Conservation (phyloP, 1,140 invertebrate species). For the Bactericera cockerelli region DNA sequence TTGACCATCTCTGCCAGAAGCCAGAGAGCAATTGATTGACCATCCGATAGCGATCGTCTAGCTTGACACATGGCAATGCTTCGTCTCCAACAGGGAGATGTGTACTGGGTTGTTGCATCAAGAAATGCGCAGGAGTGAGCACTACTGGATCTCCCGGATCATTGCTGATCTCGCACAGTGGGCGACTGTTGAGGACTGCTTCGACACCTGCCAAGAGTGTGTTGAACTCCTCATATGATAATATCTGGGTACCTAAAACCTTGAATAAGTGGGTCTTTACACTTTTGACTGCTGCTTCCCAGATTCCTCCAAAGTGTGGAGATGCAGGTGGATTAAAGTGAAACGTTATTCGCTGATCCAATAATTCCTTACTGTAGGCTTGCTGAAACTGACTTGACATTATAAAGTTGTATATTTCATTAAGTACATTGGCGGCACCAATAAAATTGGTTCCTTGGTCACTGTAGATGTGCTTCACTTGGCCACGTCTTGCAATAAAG, state of each 20-base stretch:
- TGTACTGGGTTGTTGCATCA: constrained; percentile 18
- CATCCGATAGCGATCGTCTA: background rate
- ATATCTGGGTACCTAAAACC: constrained; percentile 14
- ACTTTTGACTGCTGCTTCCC: constrained; percentile 22
- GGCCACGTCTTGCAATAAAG: constrained; percentile 22
- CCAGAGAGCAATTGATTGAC: background rate
- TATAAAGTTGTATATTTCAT: background rate
- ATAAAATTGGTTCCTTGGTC: constrained; percentile 19
- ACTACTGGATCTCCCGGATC: constrained; percentile 16
- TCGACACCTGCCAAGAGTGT: constrained; percentile 21
- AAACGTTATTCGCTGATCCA: background rate
- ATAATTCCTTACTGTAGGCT: background rate
- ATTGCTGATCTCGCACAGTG: constrained; percentile 14
- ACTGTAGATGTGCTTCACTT: constrained; percentile 8
- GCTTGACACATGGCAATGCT: background rate
- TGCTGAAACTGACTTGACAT: background rate
- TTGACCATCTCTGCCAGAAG: constrained; percentile 26
- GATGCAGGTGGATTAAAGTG: constrained; percentile 10
- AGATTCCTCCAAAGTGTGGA: constrained; percentile 14
- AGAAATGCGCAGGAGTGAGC: constrained; percentile 24
- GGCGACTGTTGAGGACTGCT: constrained; percentile 19
- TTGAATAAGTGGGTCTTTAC: constrained; percentile 21
- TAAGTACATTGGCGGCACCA: constrained; percentile 12
- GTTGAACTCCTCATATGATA: constrained; percentile 18
- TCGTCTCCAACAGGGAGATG: background rate